Conservation (phyloP, 1,140 invertebrate genomes). For the Zaprionus ornatus region DNA sequence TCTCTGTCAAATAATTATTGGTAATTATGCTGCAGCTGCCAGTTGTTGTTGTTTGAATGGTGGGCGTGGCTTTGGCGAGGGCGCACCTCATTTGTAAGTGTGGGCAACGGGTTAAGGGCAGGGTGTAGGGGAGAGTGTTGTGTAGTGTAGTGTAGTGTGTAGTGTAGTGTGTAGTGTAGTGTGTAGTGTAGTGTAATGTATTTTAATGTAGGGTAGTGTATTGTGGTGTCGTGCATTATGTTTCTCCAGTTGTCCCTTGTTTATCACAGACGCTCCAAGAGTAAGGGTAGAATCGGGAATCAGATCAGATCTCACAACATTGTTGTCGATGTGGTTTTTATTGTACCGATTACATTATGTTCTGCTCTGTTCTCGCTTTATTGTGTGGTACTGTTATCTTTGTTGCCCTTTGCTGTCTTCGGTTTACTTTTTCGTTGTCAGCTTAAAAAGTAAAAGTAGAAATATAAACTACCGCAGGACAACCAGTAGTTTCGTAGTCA, state of each 20-base stretch:
- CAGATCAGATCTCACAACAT: background rate
- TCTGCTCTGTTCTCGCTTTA: background rate
- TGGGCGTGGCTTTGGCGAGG: slow-evolving; percentile 3
- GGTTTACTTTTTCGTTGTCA: background rate
- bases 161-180: background rate
- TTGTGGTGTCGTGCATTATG: background rate
- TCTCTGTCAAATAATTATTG: background rate
- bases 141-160: background rate
- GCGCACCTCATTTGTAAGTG: background rate
- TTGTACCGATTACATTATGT: background rate
- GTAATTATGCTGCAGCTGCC: slow-evolving; percentile 11
- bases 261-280: slow-evolving; percentile 50
- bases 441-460: background rate
- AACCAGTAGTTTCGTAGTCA: too few relatives aligned
- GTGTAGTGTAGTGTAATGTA: background rate
- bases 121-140: too few relatives aligned
- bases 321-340: background rate
- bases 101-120: too few relatives aligned
- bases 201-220: background rate
- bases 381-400: background rate
- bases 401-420: background rate
- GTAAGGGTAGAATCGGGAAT: background rate
- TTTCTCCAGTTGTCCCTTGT: background rate
- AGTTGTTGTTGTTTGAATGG: slow-evolving; percentile 14
- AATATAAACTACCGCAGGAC: background rate